Percentiles rank a stretch among this genome's conserved stretches.
Conservation (phyloP, 1,140 invertebrate genomes). For the Panagrolaimus sp. region DNA sequence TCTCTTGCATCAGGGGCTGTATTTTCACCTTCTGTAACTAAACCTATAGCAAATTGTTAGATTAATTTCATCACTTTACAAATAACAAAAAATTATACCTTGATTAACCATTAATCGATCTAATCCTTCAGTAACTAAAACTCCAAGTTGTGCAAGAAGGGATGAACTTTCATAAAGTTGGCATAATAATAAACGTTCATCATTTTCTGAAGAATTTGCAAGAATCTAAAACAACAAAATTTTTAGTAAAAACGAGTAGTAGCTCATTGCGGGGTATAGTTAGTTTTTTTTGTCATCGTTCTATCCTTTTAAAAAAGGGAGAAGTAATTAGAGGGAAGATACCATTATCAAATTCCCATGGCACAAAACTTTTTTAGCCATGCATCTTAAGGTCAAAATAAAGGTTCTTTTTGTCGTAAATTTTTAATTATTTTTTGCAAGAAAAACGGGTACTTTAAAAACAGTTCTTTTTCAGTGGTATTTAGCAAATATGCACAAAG, state of each 20-base stretch:
- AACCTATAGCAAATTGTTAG: conserved; percentile 16
- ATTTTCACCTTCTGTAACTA: conserved; percentile 9
- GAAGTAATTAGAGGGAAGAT: neutral
- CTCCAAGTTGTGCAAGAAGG: conserved; percentile 49
- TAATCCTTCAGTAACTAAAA: conserved; percentile 49
- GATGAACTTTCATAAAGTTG: conserved; percentile 49
- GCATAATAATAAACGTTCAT: conserved; percentile 47
- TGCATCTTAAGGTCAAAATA: neutral
- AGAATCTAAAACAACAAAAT: neutral
- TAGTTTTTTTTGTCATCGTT: neutral
- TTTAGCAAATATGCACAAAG: neutral
- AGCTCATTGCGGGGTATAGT: too few species aligned
- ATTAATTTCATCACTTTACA: conserved; percentile 17
- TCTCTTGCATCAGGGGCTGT: conserved; percentile 23
- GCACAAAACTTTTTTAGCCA: neutral
- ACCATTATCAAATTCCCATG: neutral
- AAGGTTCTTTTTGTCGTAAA: neutral
- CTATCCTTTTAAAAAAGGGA: neutral
- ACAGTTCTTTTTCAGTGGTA: neutral
- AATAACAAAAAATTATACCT: conserved; percentile 28
- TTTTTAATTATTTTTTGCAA: conserved; percentile 1
- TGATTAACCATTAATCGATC: conserved; percentile 49
- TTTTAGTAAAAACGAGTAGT: too few species aligned
- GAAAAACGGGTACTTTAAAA: neutral
- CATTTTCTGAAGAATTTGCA: conserved; percentile 17